phyloP scores from a whole-genome alignment of 2,113 vertebrate species.

The Alexandromys fortis region DNA sequence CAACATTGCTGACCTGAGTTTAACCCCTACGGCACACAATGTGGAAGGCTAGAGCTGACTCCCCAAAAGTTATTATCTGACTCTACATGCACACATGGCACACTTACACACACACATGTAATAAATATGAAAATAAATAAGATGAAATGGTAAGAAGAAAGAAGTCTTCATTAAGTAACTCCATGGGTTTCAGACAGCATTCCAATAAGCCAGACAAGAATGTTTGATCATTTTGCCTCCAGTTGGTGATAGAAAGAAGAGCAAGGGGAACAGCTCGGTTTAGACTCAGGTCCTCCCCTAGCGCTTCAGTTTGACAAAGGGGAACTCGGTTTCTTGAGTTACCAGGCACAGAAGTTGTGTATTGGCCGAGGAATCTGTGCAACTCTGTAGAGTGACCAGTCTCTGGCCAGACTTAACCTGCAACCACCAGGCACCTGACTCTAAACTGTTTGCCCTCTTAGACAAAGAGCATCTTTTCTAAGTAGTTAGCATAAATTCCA shows the following conservation, averaged over 20 bases:
- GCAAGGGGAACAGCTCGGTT: not conserved
- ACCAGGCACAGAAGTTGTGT: not conserved
- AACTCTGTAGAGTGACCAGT: rapidly evolving
- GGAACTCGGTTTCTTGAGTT: not conserved
- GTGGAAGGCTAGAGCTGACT: not conserved
- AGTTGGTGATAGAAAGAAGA: not conserved
- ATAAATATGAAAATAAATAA: not conserved
- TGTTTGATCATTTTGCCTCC: not conserved
- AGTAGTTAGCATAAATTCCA: not conserved
- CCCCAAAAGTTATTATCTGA: not conserved
- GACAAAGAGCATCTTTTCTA: not conserved
- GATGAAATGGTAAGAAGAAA: not conserved
- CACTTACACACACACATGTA: not conserved
- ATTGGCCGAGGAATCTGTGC: not conserved
- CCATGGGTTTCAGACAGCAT: not conserved
- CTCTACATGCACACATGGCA: not conserved
- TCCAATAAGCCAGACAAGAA: not conserved
- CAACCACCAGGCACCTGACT: not conserved
- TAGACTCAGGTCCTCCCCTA: not conserved
- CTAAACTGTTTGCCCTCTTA: not conserved
- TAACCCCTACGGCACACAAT: not conserved
- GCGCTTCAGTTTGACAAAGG: not conserved
- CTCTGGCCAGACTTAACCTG: not conserved
- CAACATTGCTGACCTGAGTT: not conserved
- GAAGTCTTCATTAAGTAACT: not conserved